Base-by-base conservation (phyloP, 2,888 invertebrate genomes). In the Tetropium fuscum region DNA sequence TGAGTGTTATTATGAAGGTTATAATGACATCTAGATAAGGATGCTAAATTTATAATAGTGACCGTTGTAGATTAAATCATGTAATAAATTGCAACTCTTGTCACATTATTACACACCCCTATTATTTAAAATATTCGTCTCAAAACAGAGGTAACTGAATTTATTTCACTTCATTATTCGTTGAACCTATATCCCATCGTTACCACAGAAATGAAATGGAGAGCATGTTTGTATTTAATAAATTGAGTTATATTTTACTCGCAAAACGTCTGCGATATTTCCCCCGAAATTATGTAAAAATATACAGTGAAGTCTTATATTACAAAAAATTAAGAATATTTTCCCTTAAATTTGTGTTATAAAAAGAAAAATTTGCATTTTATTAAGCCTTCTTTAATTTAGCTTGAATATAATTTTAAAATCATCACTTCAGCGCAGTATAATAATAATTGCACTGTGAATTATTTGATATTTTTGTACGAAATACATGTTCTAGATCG, bases 261-360 rank as follows among this genome's bases (percentile, higher is more conserved):
- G 2, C 0, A 4, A 4, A 44, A 8, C 13, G 7, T 27, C 2
- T 6, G 7, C 5, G 16, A 4, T 25, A n/a, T 27, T 44, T 16
- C 15, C 15, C 19, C 20, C 8, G 10, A 20, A 20, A 48, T 48
- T 34, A 48, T 48, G 48, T 20, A 48, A 48, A 48, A 36, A 32
- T 48, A 48, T 48, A 30, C 48, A 36, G 48, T 2, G 36, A 48
- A 32, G 10, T 48, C 13, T 48, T 19, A 8, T 2, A 25, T 47
- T 20, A 47, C 32, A 47, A 48, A 48, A 47, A 48, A 36, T 48
- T 34, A 30, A 13, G 32, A 7, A 48, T 19, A 15, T 48, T 27
- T 47, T 30, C 34, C 8, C 20, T 34, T 44, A 10, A 22, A n/a
- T 22, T 15, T 15, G 13, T 15, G 11, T 10, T 22, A 36, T 19